phyloP scores from a whole-genome alignment of 2,888 invertebrate genomes.

The Andrena praecox region DNA sequence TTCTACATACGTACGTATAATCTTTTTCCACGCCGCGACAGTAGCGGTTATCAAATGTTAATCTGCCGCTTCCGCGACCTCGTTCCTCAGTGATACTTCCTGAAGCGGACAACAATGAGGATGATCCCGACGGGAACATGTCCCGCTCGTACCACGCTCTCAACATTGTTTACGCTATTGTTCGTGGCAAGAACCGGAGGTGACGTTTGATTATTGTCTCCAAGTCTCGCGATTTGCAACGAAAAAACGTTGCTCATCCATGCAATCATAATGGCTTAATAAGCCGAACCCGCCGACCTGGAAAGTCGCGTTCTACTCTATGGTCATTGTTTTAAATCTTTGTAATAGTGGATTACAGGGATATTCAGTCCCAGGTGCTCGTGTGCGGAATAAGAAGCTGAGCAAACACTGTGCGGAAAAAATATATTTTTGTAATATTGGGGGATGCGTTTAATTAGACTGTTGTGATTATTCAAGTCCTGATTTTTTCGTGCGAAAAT shows the following conservation, averaged over 20 bases:
- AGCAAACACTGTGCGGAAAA: background rate
- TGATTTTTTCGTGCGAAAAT: too few species aligned
- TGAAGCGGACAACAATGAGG: constrained; percentile 52
- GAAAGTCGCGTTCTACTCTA: background rate
- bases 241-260: background rate
- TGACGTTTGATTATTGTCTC: constrained; percentile 56
- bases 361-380: background rate
- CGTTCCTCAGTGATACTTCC: constrained; percentile 71
- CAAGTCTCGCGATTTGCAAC: constrained; percentile 11
- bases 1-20: background rate
- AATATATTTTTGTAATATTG: background rate
- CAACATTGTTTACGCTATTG: constrained; percentile 60
- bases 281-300: constrained; percentile 22
- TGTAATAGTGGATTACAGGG: constrained; percentile 2
- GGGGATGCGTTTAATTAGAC: background rate
- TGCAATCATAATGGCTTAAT: constrained; percentile 42
- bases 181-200: constrained; percentile 51
- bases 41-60: constrained; percentile 64
- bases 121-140: constrained; percentile 58
- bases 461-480: too few species aligned
- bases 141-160: constrained; percentile 44
- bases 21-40: constrained; percentile 22
- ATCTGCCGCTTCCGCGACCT: constrained; percentile 59
- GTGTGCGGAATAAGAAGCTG: background rate
- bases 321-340: background rate